Base-by-base conservation (phyloP, 2,888 invertebrate species). In the Kuschelorhynchus macadamiae region DNA sequence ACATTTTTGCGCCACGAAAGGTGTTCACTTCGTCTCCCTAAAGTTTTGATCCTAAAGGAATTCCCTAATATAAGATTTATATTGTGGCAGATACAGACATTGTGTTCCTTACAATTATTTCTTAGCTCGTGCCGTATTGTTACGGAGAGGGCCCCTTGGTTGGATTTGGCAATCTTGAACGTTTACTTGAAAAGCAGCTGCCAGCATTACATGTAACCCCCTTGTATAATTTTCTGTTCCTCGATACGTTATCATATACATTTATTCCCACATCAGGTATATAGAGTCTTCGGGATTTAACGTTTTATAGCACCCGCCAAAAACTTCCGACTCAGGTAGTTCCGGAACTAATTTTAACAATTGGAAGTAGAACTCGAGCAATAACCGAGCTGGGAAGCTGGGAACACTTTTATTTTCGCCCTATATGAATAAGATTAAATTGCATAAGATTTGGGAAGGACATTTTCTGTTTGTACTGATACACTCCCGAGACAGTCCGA, bases 91-190 rank as follows among this genome's bases (percentile, higher is more conserved):
- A 72, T 60, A 70, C 62, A 72, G 62, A 74, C 70, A 72, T 71
- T 73, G 70, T 72, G 67, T 72, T 70, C 57, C 67, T 71, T 71
- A 72, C 70, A 70, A 61, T 66, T 55, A 68, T 67, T 72, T 63
- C 71, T 71, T 72, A 74, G 75, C 75, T 75, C 75, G 75, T 75
- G 75, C 74, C 66, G 66, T 64, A 75, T 75, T 75, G 74, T 75
- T 56, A 71, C 56, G 39, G 55, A 67, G 64, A 64, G 67, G 65
- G 30, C 62, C 72, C 72, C 65, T 71, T 64, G 60, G 66, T 64
- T 49, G 70, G 66, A 70, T 72, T 66, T 72, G 70, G 68, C 64
- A 72, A 68, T 70, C 72, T 73, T 73, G 71, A 72, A 72, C 74
- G 72, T 73, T 75, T 73, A 41, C 62, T 66, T 61, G 30, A 68